Evolutionary conservation across 2,888 invertebrate genomes (phyloP).

Genomic region (Nemurella pictetii): DNA sequence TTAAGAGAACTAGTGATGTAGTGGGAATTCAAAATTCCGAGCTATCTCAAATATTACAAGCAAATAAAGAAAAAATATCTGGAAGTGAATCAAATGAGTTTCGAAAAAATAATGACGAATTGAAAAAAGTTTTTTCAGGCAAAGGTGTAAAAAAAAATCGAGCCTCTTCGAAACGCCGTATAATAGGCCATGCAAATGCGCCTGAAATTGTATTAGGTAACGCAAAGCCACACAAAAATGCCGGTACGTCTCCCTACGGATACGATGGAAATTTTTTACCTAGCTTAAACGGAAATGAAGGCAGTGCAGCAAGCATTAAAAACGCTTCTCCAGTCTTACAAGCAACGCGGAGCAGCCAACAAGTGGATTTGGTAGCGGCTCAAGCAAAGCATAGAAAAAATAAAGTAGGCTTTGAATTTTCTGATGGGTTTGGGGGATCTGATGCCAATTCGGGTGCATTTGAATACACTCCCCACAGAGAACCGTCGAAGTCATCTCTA

Average conservation of each 20-base stretch:
- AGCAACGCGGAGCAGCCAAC: not conserved
- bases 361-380: not conserved
- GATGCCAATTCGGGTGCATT: not conserved
- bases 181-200: not conserved
- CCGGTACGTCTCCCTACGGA: not conserved
- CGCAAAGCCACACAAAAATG: not conserved
- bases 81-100: no score
- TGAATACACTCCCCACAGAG: not conserved
- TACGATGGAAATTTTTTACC: not conserved
- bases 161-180: no score
- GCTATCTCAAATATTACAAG: no score
- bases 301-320: not conserved
- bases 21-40: not conserved
- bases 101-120: no score
- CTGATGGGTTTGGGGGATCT: not conserved
- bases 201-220: not conserved
- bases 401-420: not conserved
- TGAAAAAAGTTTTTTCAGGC: no score
- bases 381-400: not conserved
- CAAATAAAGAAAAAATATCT: no score
- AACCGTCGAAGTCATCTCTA: not conserved
- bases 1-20: not conserved
- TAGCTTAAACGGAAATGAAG: not conserved
- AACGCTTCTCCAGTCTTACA: not conserved
- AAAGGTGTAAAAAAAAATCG: no score